A percentile compares a stretch with the other conserved stretches of the same genome.
These are phyloP conservation scores for Thalassarche chlororhynchos DNA, from an alignment of 2,113 vertebrate genomes.

Conservation along the genomic window DNA sequence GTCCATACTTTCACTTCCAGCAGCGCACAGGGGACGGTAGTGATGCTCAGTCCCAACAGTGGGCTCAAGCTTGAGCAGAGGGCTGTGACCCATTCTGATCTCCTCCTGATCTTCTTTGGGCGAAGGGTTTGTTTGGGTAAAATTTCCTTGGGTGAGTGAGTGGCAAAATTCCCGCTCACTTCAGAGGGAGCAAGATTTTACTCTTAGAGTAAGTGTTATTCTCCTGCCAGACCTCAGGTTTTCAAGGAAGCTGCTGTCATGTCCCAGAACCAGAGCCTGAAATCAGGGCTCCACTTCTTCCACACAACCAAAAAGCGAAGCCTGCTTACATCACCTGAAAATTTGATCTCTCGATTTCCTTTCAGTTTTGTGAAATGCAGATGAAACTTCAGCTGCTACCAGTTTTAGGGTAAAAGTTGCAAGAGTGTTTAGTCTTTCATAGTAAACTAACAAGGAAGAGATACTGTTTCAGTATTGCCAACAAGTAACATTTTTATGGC, in stretches of 20 bases:
- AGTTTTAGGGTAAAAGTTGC: background rate
- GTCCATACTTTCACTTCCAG: background rate
- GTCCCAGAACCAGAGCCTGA: background rate
- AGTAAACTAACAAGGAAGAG: background rate
- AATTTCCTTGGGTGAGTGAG: background rate
- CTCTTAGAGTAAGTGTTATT: background rate
- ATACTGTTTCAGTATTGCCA: background rate
- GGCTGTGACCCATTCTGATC: background rate
- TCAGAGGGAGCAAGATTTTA: background rate
- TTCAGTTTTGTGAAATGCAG: background rate
- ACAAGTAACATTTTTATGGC: background rate
- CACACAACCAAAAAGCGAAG: background rate
- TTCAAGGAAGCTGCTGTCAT: background rate
- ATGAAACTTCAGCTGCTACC: background rate
- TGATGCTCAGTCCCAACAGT: background rate
- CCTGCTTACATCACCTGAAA: background rate
- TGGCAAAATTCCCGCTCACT: background rate
- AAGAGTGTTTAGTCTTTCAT: background rate
- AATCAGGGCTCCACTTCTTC: background rate
- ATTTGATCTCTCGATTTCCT: background rate
- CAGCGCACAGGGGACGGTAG: too few relatives aligned
- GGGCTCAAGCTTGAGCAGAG: background rate
- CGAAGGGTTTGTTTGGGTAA: background rate
- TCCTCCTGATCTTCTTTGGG: background rate
- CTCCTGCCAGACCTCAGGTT: background rate